Conservation (phyloP, 2,888 invertebrate genomes). For the Hirtodrosophila duncani region DNA sequence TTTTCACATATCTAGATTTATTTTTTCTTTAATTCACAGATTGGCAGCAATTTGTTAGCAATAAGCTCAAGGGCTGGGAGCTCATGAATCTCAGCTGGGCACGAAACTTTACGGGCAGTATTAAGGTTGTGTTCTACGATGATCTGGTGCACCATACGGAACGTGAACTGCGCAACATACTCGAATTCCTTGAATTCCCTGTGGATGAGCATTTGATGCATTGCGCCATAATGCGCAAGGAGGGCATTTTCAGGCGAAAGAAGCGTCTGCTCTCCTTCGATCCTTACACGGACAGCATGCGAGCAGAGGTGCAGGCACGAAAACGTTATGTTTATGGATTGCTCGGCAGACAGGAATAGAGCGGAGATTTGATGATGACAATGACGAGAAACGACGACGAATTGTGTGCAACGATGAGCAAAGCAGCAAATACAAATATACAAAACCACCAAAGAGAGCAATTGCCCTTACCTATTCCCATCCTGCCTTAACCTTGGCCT, state of each 20-base stretch:
- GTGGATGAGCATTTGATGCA: constrained; percentile 80
- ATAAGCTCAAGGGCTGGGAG: constrained; percentile 84
- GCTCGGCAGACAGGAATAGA: constrained; percentile 58
- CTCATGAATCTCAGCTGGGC: constrained; percentile 85
- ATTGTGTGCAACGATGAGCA: constrained; percentile 1
- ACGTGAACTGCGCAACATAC: constrained; percentile 80
- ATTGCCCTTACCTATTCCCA: no score
- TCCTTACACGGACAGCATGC: constrained; percentile 84
- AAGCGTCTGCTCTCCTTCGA: constrained; percentile 84
- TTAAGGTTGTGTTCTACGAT: constrained; percentile 86
- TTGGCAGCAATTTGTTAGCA: constrained; percentile 85
- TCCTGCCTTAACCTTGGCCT: no score
- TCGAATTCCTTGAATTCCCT: constrained; percentile 81
- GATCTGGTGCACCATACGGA: constrained; percentile 82
- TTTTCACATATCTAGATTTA: neutral
- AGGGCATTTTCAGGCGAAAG: constrained; percentile 86
- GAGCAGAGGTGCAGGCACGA: constrained; percentile 78
- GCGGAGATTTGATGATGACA: no score
- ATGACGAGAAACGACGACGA: constrained; percentile 15
- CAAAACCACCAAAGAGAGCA: constrained; percentile 28
- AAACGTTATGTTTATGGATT: constrained; percentile 80
- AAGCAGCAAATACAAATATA: neutral
- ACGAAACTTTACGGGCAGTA: constrained; percentile 83
- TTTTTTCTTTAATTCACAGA: constrained; percentile 78
- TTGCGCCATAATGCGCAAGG: constrained; percentile 82